Percentiles rank a stretch among this genome's conserved stretches.
Evolutionary conservation across 1,140 invertebrate species (phyloP).

Genomic region (Procambarus clarkii): DNA sequence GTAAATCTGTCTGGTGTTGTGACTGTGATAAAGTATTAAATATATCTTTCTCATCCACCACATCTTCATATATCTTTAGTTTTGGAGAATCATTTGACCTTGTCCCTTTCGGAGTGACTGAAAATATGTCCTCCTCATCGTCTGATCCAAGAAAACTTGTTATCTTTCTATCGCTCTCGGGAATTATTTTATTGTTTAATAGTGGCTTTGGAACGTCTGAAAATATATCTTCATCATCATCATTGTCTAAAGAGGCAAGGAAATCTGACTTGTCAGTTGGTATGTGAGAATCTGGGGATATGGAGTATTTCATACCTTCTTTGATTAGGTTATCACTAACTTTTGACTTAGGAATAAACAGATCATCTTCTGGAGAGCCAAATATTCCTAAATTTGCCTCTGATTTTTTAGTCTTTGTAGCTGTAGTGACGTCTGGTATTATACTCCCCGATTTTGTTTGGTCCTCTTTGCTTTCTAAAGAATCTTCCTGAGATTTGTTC

Average conservation of each 20-base stretch:
- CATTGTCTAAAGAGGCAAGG: not conserved
- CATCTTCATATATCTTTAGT: not conserved
- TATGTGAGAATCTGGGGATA: not conserved
- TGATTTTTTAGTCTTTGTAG: not conserved
- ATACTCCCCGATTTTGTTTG: not conserved
- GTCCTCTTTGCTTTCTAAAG: not conserved
- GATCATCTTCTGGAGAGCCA: conserved; percentile 21
- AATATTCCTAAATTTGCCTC: not conserved
- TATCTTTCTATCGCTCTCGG: not conserved
- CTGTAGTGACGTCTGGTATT: not conserved
- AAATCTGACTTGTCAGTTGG: not conserved
- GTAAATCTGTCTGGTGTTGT: not conserved
- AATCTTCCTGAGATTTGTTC: not conserved
- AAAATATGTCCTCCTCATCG: conserved; percentile 29
- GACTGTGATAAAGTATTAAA: not conserved
- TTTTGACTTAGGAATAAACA: conserved; percentile 27
- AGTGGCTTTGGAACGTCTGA: not conserved
- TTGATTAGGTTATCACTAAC: not conserved
- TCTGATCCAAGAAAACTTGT: conserved; percentile 23
- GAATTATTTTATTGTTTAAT: not conserved
- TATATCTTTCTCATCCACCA: not conserved
- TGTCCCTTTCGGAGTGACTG: not conserved
- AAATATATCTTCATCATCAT: conserved; percentile 26
- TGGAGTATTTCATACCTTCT: not conserved
- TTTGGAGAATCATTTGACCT: not conserved